Evolutionary conservation across 2,797 vertebrate species (phyloP), one percentile per base, ranked within the genome.

Genomic region (Rhinella marina): DNA sequence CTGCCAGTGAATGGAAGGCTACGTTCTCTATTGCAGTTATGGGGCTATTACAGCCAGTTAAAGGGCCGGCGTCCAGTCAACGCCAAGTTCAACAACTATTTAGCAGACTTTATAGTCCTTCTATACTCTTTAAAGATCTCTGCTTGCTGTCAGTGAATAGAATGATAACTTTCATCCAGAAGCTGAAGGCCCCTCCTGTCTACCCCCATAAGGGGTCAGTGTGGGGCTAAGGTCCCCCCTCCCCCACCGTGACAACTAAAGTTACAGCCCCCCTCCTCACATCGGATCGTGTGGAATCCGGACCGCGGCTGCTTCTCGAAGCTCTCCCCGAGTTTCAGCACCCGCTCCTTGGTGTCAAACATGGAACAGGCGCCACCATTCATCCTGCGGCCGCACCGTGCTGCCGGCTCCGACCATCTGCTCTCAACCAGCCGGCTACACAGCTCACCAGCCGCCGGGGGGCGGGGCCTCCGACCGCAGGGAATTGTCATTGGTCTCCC

Each of bases 201-300:
- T 41, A 41, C 32, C 32, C 32, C 32, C 32, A 41, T 41, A 41
- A 41, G 32, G 32, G 32, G 32, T 41, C 32, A 56, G 54, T 2
- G 9, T 56, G 14, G 7, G 8, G 16, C 21, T 23, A 8, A 21
- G 27, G 16, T 19, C 10, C 27, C 29, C 80, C 32, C 82, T 54
- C 50, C 68, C 50, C 29, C 56, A 19, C 76, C 13, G 23, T 23
- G 21, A 11, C 62, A 25, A 13, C 23, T n/a, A 73, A 23, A 29
- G 32, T 62, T 13, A 77, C 11, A 16, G 17, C 75, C 25, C 52
- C 76, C 32, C 54, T 57, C 16, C 98, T 99, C 95, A 99, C 98
- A 99, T 94, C 98, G 96, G 86, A 99, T 97, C 3, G 98, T 99
- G 90, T 99, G 98, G 93, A 96, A 99, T 59, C 97, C 97, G 91